Conservation (phyloP, 2,113 vertebrate species). For the Chamaetylas fuelleborni region DNA sequence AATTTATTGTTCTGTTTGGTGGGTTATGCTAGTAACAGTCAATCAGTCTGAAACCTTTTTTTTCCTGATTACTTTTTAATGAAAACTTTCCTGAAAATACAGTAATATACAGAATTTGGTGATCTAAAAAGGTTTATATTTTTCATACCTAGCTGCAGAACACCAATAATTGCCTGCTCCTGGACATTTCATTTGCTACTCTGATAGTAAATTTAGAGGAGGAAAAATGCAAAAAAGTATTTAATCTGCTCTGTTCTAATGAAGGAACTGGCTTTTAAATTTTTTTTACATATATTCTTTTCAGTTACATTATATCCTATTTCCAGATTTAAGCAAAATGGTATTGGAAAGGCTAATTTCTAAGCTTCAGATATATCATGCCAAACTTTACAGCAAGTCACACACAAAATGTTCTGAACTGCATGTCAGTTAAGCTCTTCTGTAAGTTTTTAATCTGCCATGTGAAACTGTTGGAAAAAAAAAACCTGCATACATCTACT, state of each 20-base stretch:
- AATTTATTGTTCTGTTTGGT: slow-evolving; percentile 21
- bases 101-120: background rate
- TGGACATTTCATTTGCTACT: background rate
- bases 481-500: background rate
- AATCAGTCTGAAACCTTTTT: background rate
- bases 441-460: background rate
- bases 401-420: background rate
- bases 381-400: background rate
- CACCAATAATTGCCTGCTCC: background rate
- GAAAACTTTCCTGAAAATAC: background rate
- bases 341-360: background rate
- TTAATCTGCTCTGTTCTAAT: background rate
- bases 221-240: background rate
- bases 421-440: background rate
- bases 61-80: background rate
- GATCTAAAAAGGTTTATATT: background rate
- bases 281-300: background rate
- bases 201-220: background rate
- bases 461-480: slow-evolving; percentile 8
- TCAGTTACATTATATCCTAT: background rate
- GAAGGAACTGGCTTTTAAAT: background rate
- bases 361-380: background rate
- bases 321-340: background rate
- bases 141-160: background rate
- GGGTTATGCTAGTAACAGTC: background rate